Evolutionary conservation across 1,140 invertebrate genomes (phyloP), one percentile per base, ranked within the genome.

Genomic region (Drosophila sp.): DNA sequence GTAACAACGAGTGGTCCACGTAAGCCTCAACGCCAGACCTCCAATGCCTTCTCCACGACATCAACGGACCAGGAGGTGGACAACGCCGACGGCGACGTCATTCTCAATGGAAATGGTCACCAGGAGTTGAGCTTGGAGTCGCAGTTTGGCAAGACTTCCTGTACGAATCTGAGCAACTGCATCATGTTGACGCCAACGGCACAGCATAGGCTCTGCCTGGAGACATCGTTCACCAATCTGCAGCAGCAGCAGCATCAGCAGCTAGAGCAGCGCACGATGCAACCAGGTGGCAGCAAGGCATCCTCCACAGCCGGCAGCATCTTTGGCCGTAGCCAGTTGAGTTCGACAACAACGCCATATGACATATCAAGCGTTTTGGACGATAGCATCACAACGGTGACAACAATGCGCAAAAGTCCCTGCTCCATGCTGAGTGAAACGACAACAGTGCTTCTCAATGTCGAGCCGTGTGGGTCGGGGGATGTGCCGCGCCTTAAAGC

Each of bases 171-270:
- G 69, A 91, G 72, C 70, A 82, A 81, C 59, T 82, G 83, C 56
- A 58, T 75, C 34, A 75, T 91, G 62, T 92, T 86, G 66, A 91
- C 92, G 63, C 93, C 92, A 48, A 94, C 92, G 62, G 93, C 92
- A 51, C 94, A 93, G 66, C 94, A 94, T 65, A 93, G 93, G 59
- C 90, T 96, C 9, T 95, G 94, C 74, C 91, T 96, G 54, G 96
- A 96, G 90, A 96, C 96, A 1, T 96, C 95, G 76, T 96, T 96
- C 91, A 95, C 95, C 2, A 95, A 94, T 51, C 67, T 50, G 69
- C 82, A n/a, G 76, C 54, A 50, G 5, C 59, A 53, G 27, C 66
- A 43, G 9, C 14, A 41, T 9, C 54, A 75, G 14, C 92, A 92
- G 14, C 92, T 92, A 38, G 46, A 66, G 38, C 72, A 41, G 7